Conservation (phyloP, 1,140 invertebrate genomes). For the Acromyrmex echinatior region DNA sequence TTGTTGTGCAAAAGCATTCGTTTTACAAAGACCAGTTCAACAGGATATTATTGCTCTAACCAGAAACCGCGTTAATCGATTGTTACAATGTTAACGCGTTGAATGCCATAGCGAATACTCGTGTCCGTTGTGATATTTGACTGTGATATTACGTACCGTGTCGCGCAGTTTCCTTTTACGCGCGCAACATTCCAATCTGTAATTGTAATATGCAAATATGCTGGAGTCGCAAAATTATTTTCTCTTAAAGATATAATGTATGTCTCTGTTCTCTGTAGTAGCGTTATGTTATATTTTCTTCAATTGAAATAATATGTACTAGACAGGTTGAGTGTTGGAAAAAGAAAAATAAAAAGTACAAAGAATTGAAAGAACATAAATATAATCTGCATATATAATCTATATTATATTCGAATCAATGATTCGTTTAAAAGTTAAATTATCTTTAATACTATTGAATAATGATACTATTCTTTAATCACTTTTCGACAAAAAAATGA, state of each 20-base stretch:
- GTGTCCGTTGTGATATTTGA: constrained; percentile 47
- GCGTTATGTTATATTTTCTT: neutral
- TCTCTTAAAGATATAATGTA: neutral
- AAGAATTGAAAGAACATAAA: neutral
- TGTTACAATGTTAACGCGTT: constrained; percentile 52
- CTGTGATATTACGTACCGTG: neutral
- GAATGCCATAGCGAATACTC: constrained; percentile 31
- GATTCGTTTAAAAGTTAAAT: neutral
- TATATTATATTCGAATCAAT: neutral
- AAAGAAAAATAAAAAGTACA: neutral
- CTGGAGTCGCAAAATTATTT: constrained; percentile 6
- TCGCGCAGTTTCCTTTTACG: constrained; percentile 26
- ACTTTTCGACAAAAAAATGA: too few relatives aligned
- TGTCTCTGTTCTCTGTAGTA: too few relatives aligned
- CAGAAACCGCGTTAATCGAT: constrained; percentile 53
- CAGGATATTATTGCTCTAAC: constrained; percentile 47
- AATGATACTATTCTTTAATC: too few relatives aligned
- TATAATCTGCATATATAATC: neutral
- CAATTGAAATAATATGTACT: neutral
- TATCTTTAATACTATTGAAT: neutral
- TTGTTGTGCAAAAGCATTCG: constrained; percentile 5
- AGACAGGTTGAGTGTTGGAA: too few relatives aligned
- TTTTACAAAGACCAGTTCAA: constrained; percentile 46
- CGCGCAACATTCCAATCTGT: neutral
- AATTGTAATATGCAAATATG: constrained; percentile 25